Evolutionary conservation across 2,113 vertebrate species (phyloP), one percentile per base, ranked within the genome.

Genomic region (Vireo altiloquus): DNA sequence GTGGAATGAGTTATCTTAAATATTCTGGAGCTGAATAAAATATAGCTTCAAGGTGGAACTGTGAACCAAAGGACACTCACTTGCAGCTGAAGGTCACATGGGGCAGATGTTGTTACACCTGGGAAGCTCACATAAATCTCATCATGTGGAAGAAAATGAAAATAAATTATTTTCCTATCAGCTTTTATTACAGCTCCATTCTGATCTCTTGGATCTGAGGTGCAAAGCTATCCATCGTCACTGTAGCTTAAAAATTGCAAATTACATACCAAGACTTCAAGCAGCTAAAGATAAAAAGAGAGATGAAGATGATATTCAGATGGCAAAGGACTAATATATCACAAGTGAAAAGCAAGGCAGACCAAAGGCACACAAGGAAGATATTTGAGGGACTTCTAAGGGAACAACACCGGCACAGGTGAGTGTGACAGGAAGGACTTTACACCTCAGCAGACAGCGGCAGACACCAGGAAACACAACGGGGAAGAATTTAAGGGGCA

Each of bases 121-220:
- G 15, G 70, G 68, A 79, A 83, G 37, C 4, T 40, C 88, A 87
- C 88, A 92, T 78, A 89, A 95, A 95, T 95, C 82, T 96, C 66
- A 42, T 2, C 10, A 59, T 75, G 44, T 33, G 39, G 28, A 30
- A 39, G 54, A 56, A 89, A 94, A 92, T 3, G 52, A 84, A 79
- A 83, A 90, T 63, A 88, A 94, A 90, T 71, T 7, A 66, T 93
- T 94, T 84, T 81, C 35, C 85, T 66, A 71, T 89, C 61, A 44
- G 44, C 19, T 94, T 94, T 91, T 77, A 94, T 93, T 94, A 89
- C 2, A 6, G 88, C 30, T 54, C 59, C 80, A 71, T 78, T 90
- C 76, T 60, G 90, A 93, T 96, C 82, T 68, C 85, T 25, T 7
- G 31, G 56, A 90, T 81, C 47, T 27, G 76, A 95, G 54, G 54